These are phyloP conservation scores for Terebella lapidaria DNA, from an alignment of 2,888 invertebrate species.

Conservation along the genomic window DNA sequence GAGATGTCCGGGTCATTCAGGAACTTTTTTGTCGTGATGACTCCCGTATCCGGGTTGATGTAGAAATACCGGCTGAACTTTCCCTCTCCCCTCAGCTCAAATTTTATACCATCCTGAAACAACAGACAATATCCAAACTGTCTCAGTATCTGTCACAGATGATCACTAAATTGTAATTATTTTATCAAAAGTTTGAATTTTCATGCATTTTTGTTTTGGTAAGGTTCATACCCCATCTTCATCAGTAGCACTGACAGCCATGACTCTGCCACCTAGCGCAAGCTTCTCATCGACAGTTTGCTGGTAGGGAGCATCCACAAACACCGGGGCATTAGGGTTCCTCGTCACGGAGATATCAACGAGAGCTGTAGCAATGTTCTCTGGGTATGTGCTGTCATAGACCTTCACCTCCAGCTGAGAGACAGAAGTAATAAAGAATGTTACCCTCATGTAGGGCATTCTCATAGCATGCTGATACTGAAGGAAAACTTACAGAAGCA, in stretches of 20 bases:
- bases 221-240: conserved; percentile 23
- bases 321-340: conserved; percentile 63
- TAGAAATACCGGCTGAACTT: conserved; percentile 35
- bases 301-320: conserved; percentile 76
- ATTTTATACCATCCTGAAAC: conserved; percentile 11
- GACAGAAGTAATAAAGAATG: neutral
- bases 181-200: too few relatives aligned
- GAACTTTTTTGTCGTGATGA: conserved; percentile 32
- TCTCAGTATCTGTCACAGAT: neutral
- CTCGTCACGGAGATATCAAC: conserved; percentile 34
- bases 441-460: too few relatives aligned
- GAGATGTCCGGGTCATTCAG: conserved; percentile 24
- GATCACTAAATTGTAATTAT: too few relatives aligned
- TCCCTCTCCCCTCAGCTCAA: conserved; percentile 13
- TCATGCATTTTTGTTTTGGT: too few relatives aligned
- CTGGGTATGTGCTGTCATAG: conserved; percentile 36
- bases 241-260: conserved; percentile 35
- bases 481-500: too few relatives aligned
- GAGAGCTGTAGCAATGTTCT: conserved; percentile 28
- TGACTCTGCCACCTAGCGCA: conserved; percentile 27
- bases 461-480: too few relatives aligned
- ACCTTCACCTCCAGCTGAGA: conserved; percentile 37
- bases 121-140: neutral
- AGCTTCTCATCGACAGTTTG: conserved; percentile 79
- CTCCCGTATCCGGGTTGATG: conserved; percentile 37